Conservation (phyloP, 2,113 vertebrate species). For the Actenoides hombroni region DNA sequence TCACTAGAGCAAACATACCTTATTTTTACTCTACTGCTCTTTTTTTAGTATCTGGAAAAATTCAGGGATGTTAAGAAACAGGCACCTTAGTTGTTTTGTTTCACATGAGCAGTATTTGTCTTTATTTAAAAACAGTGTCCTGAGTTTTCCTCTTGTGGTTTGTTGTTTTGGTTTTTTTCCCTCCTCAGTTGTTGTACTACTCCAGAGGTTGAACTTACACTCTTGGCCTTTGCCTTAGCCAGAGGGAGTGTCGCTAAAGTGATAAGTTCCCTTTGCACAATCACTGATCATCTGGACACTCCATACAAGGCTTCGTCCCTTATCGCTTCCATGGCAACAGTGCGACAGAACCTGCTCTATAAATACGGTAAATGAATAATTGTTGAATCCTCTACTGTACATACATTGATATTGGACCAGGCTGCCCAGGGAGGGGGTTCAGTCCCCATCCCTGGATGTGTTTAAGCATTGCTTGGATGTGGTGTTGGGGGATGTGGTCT, state of each 20-base stretch:
- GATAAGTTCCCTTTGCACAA: slow-evolving; percentile 85
- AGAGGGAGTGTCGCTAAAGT: slow-evolving; percentile 93
- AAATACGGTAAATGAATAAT: slow-evolving; percentile 83
- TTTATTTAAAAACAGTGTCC: neutral
- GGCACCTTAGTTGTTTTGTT: neutral
- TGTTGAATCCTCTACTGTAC: neutral
- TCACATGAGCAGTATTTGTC: neutral
- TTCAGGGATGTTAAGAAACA: neutral
- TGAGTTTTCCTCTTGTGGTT: neutral
- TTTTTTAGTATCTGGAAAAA: neutral
- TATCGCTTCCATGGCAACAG: slow-evolving; percentile 88
- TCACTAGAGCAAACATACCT: neutral
- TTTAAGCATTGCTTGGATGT: no score
- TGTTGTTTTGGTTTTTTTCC: neutral
- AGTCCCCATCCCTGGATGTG: no score
- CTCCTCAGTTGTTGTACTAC: slow-evolving; percentile 84
- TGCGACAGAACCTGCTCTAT: slow-evolving; percentile 89
- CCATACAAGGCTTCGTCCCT: slow-evolving; percentile 87
- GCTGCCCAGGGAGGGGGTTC: no score
- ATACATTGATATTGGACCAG: no score
- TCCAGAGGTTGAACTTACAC: slow-evolving; percentile 90
- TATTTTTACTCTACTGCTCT: neutral
- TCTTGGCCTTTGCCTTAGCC: slow-evolving; percentile 93
- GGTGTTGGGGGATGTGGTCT: no score
- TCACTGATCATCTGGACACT: slow-evolving; percentile 83